These are phyloP conservation scores for Diuraphis noxia DNA, from an alignment of 1,140 invertebrate species.

Conservation along the genomic window DNA sequence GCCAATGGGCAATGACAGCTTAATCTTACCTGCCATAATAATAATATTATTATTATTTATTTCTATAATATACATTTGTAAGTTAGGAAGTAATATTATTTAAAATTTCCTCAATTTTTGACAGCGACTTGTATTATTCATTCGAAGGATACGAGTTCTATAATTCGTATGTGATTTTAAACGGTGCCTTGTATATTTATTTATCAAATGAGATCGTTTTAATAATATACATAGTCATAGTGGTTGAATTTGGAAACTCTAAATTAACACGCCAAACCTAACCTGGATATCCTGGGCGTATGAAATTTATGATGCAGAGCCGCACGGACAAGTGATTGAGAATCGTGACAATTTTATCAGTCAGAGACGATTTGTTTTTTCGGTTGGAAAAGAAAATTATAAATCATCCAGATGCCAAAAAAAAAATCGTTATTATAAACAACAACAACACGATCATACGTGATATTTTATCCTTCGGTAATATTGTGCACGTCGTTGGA, in stretches of 20 bases:
- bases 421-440: not conserved
- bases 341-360: not conserved
- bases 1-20: not conserved
- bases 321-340: not conserved
- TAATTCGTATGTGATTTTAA: too few relatives aligned
- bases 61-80: not conserved
- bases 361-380: not conserved
- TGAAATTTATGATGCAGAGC: too few relatives aligned
- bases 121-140: not conserved
- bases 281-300: too few relatives aligned
- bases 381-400: not conserved
- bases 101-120: not conserved
- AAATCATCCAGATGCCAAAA: not conserved
- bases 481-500: not conserved
- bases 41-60: not conserved
- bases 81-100: too few relatives aligned
- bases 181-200: too few relatives aligned
- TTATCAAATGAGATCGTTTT: too few relatives aligned
- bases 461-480: not conserved
- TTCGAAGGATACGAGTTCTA: too few relatives aligned
- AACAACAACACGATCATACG: not conserved
- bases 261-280: too few relatives aligned
- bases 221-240: too few relatives aligned
- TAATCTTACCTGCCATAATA: not conserved
- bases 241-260: too few relatives aligned